Evolutionary conservation across 2,888 invertebrate genomes (phyloP).

Genomic region (Abrostola tripartita): DNA sequence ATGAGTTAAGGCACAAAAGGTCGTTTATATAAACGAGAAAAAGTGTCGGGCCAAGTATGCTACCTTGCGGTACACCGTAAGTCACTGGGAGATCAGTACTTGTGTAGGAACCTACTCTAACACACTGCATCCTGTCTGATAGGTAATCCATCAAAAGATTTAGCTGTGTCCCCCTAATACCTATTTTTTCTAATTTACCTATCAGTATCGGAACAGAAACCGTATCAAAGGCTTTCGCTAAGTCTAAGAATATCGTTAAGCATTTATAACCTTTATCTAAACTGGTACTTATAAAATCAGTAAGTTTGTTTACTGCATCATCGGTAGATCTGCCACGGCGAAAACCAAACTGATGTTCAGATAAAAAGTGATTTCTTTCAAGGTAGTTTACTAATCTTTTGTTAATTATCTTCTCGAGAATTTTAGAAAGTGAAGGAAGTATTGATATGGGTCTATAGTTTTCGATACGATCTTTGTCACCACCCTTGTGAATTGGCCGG

Average conservation of each 20-base stretch:
- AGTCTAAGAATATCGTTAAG: neutral
- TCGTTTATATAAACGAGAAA: conserved; percentile 3
- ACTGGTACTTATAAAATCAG: neutral
- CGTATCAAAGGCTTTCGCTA: neutral
- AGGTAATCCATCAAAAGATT: neutral
- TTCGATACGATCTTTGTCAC: neutral
- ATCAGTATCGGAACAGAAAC: neutral
- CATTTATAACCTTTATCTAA: neutral
- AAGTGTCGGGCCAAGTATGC: neutral
- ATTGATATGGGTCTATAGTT: neutral
- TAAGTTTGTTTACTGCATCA: neutral
- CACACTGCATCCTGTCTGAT: neutral
- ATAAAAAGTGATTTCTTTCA: neutral
- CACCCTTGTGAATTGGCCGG: neutral
- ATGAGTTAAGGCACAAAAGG: neutral
- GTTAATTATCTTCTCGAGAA: neutral
- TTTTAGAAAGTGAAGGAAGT: neutral
- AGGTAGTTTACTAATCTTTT: neutral
- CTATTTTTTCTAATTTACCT: neutral
- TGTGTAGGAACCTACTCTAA: neutral
- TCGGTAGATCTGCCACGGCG: neutral
- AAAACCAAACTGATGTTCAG: neutral
- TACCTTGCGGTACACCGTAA: neutral
- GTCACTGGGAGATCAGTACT: neutral
- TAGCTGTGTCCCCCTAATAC: neutral